Evolutionary conservation across 2,113 vertebrate genomes (phyloP), one percentile per base, ranked within the genome.

Genomic region (Bettongia penicillata): DNA sequence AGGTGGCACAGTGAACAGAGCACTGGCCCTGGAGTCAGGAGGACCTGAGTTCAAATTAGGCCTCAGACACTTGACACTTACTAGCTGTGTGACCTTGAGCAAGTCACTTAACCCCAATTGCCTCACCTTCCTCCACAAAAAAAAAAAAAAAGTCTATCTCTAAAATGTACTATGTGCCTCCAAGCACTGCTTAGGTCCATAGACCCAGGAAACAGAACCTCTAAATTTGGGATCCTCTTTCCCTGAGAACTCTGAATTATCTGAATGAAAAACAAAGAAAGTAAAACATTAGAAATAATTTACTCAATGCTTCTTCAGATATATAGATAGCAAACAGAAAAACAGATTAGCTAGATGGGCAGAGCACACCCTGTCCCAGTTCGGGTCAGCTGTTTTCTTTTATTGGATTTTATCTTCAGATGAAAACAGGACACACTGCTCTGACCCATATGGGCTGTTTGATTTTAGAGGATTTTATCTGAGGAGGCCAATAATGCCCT

Each of bases 351-450:
- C 96, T 97, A 95, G 93, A 93, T 92, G 97, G 90, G 97, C 97
- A 98, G 96, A 97, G 96, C 94, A 98, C 96, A 95, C 90, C 52
- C 91, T 97, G 95, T 98, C 98, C 95, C 97, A 98, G 96, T 91
- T 98, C 94, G 91, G 96, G 97, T 98, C 97, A 97, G 97, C 95
- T 97, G 92, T 96, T 98, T 97, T 95, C 97, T 95, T 95, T 98
- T 98, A 98, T 97, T 97, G 94, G 94, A 97, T 97, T 98, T 98
- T 98, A 97, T 97, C 96, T 97, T 97, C 96, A 93, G 93, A 98
- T 97, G 94, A 97, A 98, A 98, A 97, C 91, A 94, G 95, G n/a
- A 93, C 92, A 98, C 49, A 1, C 51, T 16, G 24, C 84, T 97
- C 91, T 12, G 96, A 94, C 94, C 89, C 61, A 93, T 91, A 91